A percentile compares a stretch with the other conserved stretches of the same genome.
Conservation (phyloP, 1,140 invertebrate genomes). For the Mesaphorura yosii region DNA sequence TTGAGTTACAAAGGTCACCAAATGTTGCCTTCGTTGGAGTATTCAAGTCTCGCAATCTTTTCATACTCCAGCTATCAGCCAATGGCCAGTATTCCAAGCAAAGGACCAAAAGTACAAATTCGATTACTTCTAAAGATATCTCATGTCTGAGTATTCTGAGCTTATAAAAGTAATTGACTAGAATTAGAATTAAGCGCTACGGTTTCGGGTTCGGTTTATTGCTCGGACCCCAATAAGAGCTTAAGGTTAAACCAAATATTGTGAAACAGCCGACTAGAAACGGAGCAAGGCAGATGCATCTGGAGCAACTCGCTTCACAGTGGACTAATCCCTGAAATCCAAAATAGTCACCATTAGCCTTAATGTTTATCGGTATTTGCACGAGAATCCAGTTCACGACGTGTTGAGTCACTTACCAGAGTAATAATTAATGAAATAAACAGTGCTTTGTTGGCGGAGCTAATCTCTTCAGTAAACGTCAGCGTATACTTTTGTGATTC, state of each 20-base stretch:
- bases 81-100: too few relatives aligned
- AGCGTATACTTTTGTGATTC: slow-evolving; percentile 29
- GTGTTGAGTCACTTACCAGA: slow-evolving; percentile 23
- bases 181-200: too few relatives aligned
- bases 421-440: slow-evolving; percentile 30
- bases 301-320: slow-evolving; percentile 28
- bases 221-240: background rate
- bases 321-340: slow-evolving; percentile 25
- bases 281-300: slow-evolving; percentile 30
- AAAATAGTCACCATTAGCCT: background rate
- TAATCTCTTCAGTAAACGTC: slow-evolving; percentile 30
- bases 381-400: background rate
- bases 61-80: too few relatives aligned
- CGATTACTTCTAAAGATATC: too few relatives aligned
- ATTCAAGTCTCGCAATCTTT: too few relatives aligned
- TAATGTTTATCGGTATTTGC: background rate
- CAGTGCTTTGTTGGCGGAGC: slow-evolving; percentile 30
- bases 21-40: too few relatives aligned
- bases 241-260: slow-evolving; percentile 25
- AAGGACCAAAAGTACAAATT: too few relatives aligned
- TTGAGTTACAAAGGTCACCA: too few relatives aligned
- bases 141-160: too few relatives aligned
- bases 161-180: background rate
- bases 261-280: slow-evolving; percentile 26
- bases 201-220: background rate